Evolutionary conservation across 2,113 vertebrate species (phyloP), one percentile per base, ranked within the genome.

Genomic region (Cettia cetti): DNA sequence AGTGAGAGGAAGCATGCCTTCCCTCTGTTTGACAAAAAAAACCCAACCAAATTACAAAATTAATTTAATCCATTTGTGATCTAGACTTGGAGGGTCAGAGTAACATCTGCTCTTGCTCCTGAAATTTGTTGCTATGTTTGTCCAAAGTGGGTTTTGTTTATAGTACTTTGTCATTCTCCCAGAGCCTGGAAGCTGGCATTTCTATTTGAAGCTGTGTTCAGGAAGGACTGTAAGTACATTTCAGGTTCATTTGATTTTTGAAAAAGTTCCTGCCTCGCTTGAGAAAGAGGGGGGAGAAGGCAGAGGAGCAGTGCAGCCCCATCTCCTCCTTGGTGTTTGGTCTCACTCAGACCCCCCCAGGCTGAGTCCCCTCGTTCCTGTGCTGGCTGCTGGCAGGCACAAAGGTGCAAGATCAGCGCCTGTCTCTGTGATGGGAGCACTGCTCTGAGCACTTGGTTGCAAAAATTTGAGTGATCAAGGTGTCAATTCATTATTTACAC

Each of bases 271-370:
- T 74, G 15, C 13, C 81, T 7, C 9, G 10, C 47, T 91, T 71
- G 45, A 71, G 33, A 90, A 75, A 15, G 45, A 0, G 0, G 2
- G 1, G 0, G 1, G 6, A 54, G 24, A 27, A 63, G 39, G 26
- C 64, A 75, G 65, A 37, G 40, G 33, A 71, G 56, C 50, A 40
- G 40, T 4, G 42, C 15, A 40, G 19, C 13, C 16, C 28, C 1
- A 42, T 37, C 33, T 86, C 24, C n/a, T n/a, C n/a, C n/a, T 31
- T 11, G 10, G 39, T 0, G 2, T 71, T 70, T 56, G 40, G 10
- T 71, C 13, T 78, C 3, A 2, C 68, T 81, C 44, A 45, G 2
- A 10, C 7, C 59, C 20, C 27, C 11, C 4, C n/a, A 33, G 42
- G 8, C 30, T 75, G 37, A 31, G 65, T 12, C 0, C 28, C 42